Base-by-base conservation (phyloP, 2,888 invertebrate species). In the Ctenicera cuprea region DNA sequence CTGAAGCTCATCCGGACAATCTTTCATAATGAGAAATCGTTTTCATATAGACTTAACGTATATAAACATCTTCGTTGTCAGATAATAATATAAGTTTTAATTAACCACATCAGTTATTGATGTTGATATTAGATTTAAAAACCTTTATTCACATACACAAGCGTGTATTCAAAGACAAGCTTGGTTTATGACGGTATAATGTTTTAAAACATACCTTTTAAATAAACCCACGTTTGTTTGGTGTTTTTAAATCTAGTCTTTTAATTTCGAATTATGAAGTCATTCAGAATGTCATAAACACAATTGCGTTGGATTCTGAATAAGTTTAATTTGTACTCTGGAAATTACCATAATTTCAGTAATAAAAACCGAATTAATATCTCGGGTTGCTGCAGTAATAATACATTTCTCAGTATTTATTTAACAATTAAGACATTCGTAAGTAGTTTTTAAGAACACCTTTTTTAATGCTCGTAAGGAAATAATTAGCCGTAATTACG, bases 341-440 rank as follows among this genome's bases (percentile, higher is more conserved):
- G 26, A 67, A 54, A 67, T 59, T 22, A 59, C 74, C 54, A 74
- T 68, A 75, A 75, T 75, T 73, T 71, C 54, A 61, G 62, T 75
- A 75, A 73, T 75, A 75, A 67, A 72, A 72, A 72, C 37, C 38
- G 59, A 67, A 73, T 67, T 73, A 73, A 63, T 73, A 70, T 65
- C 65, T 66, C 65, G 62, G 12, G 12, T 30, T 59, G 68, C 30
- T 41, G 22, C 50, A 14, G 52, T 74, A 76, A 72, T 70, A 73
- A 71, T 64, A 70, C 57, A 61, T 71, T 73, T 61, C 65, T 61
- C 62, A 74, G 77, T 71, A 77, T 77, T 79, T 79, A 79, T 78
- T 78, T 78, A 79, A 76, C 78, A 78, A 79, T 79, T 79, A 79
- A 77, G 76, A 73, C 68, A 65, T 67, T 67, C 70, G 57, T 78